Evolutionary conservation across 2,888 invertebrate species (phyloP), one percentile per base, ranked within the genome.

Genomic region (Agrochola circellaris): DNA sequence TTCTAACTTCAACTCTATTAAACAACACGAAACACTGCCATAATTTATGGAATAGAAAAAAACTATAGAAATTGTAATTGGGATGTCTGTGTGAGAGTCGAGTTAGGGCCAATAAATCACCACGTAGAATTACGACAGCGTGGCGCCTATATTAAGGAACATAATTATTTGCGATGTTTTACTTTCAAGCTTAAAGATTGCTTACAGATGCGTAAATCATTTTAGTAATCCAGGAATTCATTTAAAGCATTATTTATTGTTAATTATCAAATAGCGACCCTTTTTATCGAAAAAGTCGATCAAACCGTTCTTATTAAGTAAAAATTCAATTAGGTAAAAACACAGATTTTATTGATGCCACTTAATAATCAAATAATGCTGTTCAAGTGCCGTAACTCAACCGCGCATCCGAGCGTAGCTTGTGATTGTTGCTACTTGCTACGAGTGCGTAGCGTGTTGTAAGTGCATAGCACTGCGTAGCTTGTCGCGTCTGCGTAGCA

Each of bases 381-480:
- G n/a, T 58, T 26, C 58, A 26, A 26, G 8, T 26, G 60, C 60
- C 17, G 58, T 17, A 17, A 26, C 4, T 26, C 17, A 8, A 26
- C 56, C 56, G 34, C n/a, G 15, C n/a, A 64, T 38, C 8, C 38
- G 8, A 38, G 62, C 23, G 23, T 62, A 62, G 2, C 13, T 23
- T 38, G 0, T 38, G 23, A 23, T 38, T 15, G 38, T 64, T 64
- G n/a, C 38, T n/a, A n/a, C n/a, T 8, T 38, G n/a, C 64, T 64
- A 64, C 64, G 38, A 38, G 64, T 38, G 15, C 64, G 64, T 64
- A 64, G 64, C 64, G 38, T 34, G 23, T 62, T 23, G 30, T 30
- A n/a, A n/a, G 3, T n/a, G 60, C 30, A 30, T 62, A 62, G 38
- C 23, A 38, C 38, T 38, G 23, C 23, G 62, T 64, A 64, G 64